phyloP scores from a whole-genome alignment of 2,888 invertebrate genomes.

The Fabriciana adippe region DNA sequence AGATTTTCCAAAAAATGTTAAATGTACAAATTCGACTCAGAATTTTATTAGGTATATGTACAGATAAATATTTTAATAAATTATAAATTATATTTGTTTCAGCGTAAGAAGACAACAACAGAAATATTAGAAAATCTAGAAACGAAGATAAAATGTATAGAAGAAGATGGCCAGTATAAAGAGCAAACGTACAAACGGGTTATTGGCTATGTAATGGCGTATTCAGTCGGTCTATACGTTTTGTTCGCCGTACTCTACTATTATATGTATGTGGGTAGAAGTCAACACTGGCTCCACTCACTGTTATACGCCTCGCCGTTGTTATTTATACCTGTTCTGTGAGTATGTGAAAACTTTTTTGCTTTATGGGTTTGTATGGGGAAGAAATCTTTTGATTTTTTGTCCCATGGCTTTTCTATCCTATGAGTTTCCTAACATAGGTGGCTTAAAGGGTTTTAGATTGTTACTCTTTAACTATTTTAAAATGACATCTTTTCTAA shows the following conservation, averaged over 20 bases:
- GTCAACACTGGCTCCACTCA: constrained; percentile 86
- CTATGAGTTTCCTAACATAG: too few species aligned
- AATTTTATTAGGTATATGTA: background rate
- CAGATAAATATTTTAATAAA: background rate
- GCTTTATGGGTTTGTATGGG: too few species aligned
- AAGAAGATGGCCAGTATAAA: constrained; percentile 89
- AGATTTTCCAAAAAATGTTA: too few species aligned
- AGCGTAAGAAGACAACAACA: constrained; percentile 77
- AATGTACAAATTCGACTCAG: too few species aligned
- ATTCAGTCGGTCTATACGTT: constrained; percentile 87
- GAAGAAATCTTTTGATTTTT: too few species aligned
- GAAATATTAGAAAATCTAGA: constrained; percentile 87
- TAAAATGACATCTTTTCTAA: too few species aligned
- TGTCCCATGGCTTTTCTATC: too few species aligned
- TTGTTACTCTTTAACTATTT: too few species aligned
- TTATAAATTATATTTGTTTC: constrained; percentile 37
- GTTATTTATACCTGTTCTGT: constrained; percentile 92
- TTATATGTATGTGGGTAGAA: constrained; percentile 91
- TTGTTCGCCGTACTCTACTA: constrained; percentile 88
- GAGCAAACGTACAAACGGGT: constrained; percentile 91
- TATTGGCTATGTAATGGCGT: constrained; percentile 88
- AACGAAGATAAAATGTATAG: constrained; percentile 89
- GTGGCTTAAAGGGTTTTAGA: too few species aligned
- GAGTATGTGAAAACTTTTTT: constrained; percentile 71
- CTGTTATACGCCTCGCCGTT: constrained; percentile 90